Conservation (phyloP, 2,113 vertebrate species). For the Muscicapa adusta region DNA sequence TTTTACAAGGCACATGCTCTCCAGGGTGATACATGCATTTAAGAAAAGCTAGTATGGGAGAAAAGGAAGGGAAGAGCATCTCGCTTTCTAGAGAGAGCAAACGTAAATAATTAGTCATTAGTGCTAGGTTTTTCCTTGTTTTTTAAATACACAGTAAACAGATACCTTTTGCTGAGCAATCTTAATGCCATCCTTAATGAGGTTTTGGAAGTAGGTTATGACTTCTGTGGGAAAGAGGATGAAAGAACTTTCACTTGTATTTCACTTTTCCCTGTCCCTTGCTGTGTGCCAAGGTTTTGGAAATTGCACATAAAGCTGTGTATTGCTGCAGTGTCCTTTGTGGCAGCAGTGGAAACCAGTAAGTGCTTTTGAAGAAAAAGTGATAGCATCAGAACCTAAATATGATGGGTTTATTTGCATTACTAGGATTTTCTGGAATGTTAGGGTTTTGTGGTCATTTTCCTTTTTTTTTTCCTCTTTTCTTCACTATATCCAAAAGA, state of each 20-base stretch:
- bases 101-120: neutral
- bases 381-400: neutral
- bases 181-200: neutral
- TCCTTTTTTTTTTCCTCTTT: fast-evolving
- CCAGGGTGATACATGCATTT: neutral
- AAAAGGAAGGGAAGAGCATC: neutral
- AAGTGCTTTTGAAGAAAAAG: neutral
- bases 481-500: neutral
- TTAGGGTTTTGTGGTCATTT: neutral
- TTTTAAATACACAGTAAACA: neutral
- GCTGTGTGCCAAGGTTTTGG: neutral
- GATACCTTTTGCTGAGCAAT: neutral
- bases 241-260: neutral
- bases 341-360: neutral
- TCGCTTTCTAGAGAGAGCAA: neutral
- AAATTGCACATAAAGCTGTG: neutral
- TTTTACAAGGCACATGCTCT: neutral
- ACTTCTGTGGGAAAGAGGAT: neutral
- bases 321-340: neutral
- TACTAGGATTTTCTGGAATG: neutral
- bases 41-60: neutral
- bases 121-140: neutral
- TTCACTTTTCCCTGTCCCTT: neutral
- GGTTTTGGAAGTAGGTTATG: neutral
- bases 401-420: neutral